phyloP scores from a whole-genome alignment of 2,888 invertebrate species.

The Yponomeuta sedellus region DNA sequence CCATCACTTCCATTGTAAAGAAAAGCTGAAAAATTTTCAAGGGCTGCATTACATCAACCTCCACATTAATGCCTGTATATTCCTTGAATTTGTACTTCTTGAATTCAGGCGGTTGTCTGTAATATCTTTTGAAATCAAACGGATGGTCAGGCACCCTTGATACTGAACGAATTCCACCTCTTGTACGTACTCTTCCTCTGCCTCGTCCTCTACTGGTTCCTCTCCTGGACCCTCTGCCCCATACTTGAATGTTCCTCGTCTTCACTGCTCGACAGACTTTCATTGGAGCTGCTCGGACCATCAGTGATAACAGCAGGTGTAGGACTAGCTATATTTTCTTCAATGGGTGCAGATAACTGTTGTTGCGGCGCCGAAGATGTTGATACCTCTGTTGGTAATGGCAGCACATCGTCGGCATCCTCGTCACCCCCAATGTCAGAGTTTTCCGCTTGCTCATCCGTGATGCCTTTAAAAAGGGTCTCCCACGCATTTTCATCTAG shows the following conservation, averaged over 20 bases:
- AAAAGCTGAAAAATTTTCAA: slow-evolving; percentile 8
- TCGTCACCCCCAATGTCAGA: slow-evolving; percentile 3
- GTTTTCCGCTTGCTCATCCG: slow-evolving; percentile 5
- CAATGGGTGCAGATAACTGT: not conserved
- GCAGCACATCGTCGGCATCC: slow-evolving; percentile 5
- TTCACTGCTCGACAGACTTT: slow-evolving; percentile 7
- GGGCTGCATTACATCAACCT: slow-evolving; percentile 8
- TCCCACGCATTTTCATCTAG: slow-evolving; percentile 5
- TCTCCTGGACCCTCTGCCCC: slow-evolving; percentile 1
- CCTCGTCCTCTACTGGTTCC: slow-evolving; percentile 10
- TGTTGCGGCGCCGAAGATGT: slow-evolving; percentile 6
- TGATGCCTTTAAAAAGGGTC: slow-evolving; percentile 5
- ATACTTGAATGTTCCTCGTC: slow-evolving; percentile 6
- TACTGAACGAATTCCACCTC: slow-evolving; percentile 9
- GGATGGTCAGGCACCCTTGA: slow-evolving; percentile 9
- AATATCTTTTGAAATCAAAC: slow-evolving; percentile 8
- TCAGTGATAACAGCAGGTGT: not conserved
- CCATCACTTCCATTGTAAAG: slow-evolving; percentile 4
- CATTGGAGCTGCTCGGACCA: not conserved
- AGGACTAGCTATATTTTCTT: slow-evolving; percentile 6
- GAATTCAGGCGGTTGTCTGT: slow-evolving; percentile 10
- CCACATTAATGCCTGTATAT: slow-evolving; percentile 5
- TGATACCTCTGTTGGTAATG: not conserved
- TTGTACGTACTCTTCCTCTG: not conserved
- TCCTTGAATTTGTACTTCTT: slow-evolving; percentile 8